These are phyloP conservation scores for Spea multiplicata DNA, from an alignment of 2,113 vertebrate genomes.

Conservation along the genomic window DNA sequence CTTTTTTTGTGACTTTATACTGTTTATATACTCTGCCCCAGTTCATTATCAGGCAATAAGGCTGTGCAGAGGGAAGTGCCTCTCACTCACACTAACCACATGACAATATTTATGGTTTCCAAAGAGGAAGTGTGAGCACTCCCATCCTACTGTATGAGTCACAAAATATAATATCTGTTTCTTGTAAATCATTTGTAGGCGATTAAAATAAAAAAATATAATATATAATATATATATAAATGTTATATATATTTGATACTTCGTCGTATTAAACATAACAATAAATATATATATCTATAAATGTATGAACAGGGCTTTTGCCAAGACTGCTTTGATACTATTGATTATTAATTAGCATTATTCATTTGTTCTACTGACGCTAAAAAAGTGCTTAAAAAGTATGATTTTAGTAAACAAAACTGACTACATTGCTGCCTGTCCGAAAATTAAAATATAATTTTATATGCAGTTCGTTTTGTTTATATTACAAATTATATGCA, in stretches of 20 bases:
- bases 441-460: no score
- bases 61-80: no score
- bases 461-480: no score
- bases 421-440: not conserved
- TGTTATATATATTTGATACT: not conserved
- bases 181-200: constrained; percentile 23
- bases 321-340: no score
- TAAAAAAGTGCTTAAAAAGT: not conserved
- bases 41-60: no score
- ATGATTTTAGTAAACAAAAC: not conserved
- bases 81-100: not conserved
- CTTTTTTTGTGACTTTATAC: no score
- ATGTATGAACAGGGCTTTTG: no score
- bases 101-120: not conserved
- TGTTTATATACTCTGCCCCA: no score
- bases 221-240: not conserved
- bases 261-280: not conserved
- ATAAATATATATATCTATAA: no score
- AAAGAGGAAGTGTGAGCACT: constrained; percentile 16
- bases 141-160: constrained; percentile 15
- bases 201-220: not conserved
- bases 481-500: no score
- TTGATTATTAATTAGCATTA: no score
- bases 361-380: no score
- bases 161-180: constrained; percentile 22